Conservation (phyloP, 2,113 vertebrate genomes). For the Myiozetetes cayanensis region DNA sequence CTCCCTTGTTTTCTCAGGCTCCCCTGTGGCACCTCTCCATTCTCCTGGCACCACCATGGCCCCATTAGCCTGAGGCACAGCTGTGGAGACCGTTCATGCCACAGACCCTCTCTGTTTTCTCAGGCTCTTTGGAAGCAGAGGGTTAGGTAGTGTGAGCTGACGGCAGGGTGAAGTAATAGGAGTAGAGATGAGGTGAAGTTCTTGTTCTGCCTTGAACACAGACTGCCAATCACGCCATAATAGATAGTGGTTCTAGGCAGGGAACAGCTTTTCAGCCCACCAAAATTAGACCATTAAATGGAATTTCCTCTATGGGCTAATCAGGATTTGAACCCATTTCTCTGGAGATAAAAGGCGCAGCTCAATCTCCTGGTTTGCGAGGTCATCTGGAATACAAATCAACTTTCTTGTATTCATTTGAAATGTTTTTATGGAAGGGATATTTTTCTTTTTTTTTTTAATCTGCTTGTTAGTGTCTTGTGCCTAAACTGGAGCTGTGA, state of each 20-base stretch:
- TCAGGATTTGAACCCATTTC: slow-evolving; percentile 42
- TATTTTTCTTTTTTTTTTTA: background rate
- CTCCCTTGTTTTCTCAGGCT: background rate
- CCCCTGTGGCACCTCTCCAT: background rate
- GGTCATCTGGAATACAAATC: slow-evolving; percentile 52
- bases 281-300: slow-evolving; percentile 48
- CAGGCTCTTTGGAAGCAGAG: slow-evolving; percentile 34
- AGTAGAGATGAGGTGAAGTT: slow-evolving; percentile 53
- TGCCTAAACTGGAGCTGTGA: slow-evolving; percentile 37
- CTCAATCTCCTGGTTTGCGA: slow-evolving; percentile 18
- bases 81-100: background rate
- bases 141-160: slow-evolving; percentile 12
- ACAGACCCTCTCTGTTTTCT: slow-evolving; percentile 9
- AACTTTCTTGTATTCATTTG: slow-evolving; percentile 24
- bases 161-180: slow-evolving; percentile 50
- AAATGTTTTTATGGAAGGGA: slow-evolving; percentile 31
- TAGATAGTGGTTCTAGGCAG: slow-evolving; percentile 38
- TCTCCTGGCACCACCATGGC: background rate
- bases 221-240: slow-evolving; percentile 52
- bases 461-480: slow-evolving; percentile 5
- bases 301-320: slow-evolving; percentile 56
- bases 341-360: slow-evolving; percentile 38
- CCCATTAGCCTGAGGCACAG: background rate
- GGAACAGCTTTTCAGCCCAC: slow-evolving; percentile 45
- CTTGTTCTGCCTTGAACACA: slow-evolving; percentile 49